Conservation (phyloP, 2,113 vertebrate species). For the Ptilorrhoa leucosticta region DNA sequence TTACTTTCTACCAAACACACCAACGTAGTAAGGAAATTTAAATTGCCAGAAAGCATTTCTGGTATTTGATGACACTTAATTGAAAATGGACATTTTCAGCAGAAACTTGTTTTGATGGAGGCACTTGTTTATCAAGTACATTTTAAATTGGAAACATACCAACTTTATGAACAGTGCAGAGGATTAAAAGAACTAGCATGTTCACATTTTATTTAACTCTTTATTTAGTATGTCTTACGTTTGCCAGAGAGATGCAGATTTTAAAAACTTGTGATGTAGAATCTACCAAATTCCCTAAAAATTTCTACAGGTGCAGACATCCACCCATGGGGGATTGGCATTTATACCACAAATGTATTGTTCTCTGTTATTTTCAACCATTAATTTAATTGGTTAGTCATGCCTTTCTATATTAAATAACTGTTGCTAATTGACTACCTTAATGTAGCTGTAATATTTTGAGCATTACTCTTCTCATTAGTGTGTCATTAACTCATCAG, state of each 20-base stretch:
- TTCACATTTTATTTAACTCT: conserved; percentile 23
- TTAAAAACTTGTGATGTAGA: not conserved
- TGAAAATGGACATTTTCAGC: not conserved
- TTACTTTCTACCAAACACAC: not conserved
- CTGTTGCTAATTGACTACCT: conserved; percentile 44
- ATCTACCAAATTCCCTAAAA: not conserved
- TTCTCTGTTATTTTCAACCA: not conserved
- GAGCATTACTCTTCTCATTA: conserved; percentile 32
- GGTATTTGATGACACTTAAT: not conserved
- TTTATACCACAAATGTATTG: conserved; percentile 12
- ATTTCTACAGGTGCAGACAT: conserved; percentile 22
- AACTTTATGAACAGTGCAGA: not conserved
- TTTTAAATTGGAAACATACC: not conserved
- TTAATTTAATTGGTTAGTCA: conserved; percentile 42
- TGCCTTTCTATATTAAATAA: conserved; percentile 43
- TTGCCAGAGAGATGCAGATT: conserved; percentile 3
- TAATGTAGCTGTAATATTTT: conserved; percentile 45
- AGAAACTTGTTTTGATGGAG: not conserved
- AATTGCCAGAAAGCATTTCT: not conserved
- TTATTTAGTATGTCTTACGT: not conserved
- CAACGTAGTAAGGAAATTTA: not conserved
- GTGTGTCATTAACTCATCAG: conserved; percentile 38
- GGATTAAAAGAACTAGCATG: not conserved
- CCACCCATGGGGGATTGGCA: not conserved
- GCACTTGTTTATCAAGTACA: not conserved